Conservation (phyloP, 1,140 invertebrate genomes). For the Helicoverpa zea region DNA sequence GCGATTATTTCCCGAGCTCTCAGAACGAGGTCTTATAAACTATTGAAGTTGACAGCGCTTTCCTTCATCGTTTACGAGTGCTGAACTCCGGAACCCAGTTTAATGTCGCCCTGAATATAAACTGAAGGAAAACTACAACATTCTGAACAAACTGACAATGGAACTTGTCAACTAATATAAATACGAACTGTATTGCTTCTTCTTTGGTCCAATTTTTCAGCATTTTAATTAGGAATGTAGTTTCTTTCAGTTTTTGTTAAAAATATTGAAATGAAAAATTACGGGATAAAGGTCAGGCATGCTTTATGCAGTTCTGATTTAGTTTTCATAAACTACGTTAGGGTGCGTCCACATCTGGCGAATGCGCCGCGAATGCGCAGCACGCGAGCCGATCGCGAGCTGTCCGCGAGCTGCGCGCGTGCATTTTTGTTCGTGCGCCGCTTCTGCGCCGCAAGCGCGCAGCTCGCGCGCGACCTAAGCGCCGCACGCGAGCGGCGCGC, state of each 20-base stretch:
- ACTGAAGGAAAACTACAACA: conserved; percentile 28
- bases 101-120: conserved; percentile 24
- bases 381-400: too few species aligned
- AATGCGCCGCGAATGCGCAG: too few species aligned
- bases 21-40: conserved; percentile 25
- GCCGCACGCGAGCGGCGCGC: too few species aligned
- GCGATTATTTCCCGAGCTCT: conserved; percentile 25
- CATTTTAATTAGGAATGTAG: conserved; percentile 12
- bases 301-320: neutral
- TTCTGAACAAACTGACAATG: conserved; percentile 22
- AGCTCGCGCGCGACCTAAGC: too few species aligned
- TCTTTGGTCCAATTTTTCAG: neutral
- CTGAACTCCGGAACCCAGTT: conserved; percentile 21
- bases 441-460: too few species aligned
- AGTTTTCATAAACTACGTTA: too few species aligned
- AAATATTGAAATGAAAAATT: too few species aligned
- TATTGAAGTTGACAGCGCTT: conserved; percentile 42
- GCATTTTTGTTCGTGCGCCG: too few species aligned
- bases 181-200: conserved; percentile 14
- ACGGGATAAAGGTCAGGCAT: neutral
- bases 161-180: conserved; percentile 31
- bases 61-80: conserved; percentile 30
- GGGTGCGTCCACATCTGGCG: too few species aligned
- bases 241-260: neutral
- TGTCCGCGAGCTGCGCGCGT: too few species aligned